Conservation (phyloP, 2,797 vertebrate genomes). For the Parauchenoglanis punctatus region DNA sequence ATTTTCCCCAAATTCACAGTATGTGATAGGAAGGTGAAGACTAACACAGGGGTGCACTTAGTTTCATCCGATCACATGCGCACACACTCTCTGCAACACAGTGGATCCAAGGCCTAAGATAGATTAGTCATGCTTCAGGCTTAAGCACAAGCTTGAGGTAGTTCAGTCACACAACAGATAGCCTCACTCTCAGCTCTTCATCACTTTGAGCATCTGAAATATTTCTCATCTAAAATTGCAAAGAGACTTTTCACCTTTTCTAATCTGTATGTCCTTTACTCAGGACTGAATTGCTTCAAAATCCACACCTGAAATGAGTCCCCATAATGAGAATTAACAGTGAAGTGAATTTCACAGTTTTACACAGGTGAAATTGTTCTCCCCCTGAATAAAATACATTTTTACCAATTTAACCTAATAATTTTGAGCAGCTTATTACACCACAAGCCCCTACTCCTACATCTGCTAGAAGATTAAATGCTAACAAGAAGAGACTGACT, state of each 20-base stretch:
- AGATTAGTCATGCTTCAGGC: slow-evolving; percentile 30
- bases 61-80: too few relatives aligned
- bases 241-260: background rate
- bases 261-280: background rate
- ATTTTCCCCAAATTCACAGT: too few relatives aligned
- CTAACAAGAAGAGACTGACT: background rate
- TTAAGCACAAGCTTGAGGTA: slow-evolving; percentile 25
- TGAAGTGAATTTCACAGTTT: background rate
- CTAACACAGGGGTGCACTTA: too few relatives aligned
- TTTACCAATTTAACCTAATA: background rate
- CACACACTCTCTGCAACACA: background rate
- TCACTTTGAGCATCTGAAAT: background rate
- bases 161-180: slow-evolving; percentile 10
- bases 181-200: background rate
- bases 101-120: slow-evolving; percentile 10
- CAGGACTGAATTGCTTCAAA: background rate
- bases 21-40: too few relatives aligned
- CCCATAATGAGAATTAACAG: background rate
- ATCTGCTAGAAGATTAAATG: slow-evolving; percentile 18
- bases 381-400: background rate
- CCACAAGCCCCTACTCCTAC: background rate
- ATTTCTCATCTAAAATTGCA: slow-evolving; percentile 5
- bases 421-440: slow-evolving; percentile 10
- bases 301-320: background rate
- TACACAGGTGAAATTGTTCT: too few relatives aligned